Evolutionary conservation across 2,888 invertebrate species (phyloP), one percentile per base, ranked within the genome.

Genomic region (Neoscelio sp.): DNA sequence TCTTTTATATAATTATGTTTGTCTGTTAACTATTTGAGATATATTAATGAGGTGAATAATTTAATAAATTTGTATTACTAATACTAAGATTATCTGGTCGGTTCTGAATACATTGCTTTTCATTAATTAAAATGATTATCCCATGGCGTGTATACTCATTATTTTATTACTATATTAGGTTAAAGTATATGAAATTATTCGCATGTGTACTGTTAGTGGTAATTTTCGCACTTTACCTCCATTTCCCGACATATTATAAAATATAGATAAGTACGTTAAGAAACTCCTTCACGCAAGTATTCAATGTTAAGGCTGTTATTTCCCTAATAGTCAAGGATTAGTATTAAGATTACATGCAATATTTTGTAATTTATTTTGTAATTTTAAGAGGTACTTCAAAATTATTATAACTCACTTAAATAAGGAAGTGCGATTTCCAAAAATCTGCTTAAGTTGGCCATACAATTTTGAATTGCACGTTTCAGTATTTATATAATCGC

Each of bases 141-240:
- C 20, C 20, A 30, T 1, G 6, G 20, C 48, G 26, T 17, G 7
- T 48, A 38, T 48, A 48, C 48, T 48, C 48, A 38, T 64, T 62
- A 62, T 62, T 62, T 13, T 35, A 62, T 35, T 62, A 62, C 35
- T 62, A 62, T 62, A 48, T 46, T 62, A 40, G 35, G 62, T 62
- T 23, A 62, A 62, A 62, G 46, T 60, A 33, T 60, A 46, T 60
- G 44, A 7, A 60, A 60, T 62, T 60, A 60, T 18, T 33, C 46
- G 20, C 23, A 18, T 60, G 60, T 62, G 30, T 26, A 42, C 48
- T 62, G 48, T 48, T 62, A 62, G 48, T 35, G 62, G 46, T 62
- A 62, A 62, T 62, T 62, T 62, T 35, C 62, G 26, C 48, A 62
- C 35, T 62, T 62, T 48, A 35, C 62, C 48, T 46, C 28, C 46